These are phyloP conservation scores for Listronotus oregonensis DNA, from an alignment of 1,140 invertebrate species.

Conservation along the genomic window DNA sequence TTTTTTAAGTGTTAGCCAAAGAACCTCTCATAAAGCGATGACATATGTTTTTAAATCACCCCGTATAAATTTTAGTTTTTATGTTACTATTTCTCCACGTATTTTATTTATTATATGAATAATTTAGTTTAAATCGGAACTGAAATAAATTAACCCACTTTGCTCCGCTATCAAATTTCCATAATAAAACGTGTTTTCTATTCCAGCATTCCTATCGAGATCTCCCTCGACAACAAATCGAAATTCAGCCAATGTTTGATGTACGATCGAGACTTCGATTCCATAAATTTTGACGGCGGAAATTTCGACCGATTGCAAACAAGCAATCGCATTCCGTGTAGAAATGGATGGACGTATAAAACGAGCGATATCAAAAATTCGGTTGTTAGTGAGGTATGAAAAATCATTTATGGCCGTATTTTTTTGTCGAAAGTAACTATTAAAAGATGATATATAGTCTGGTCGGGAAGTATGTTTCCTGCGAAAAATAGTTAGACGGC, in stretches of 20 bases:
- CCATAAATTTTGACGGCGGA: conserved; percentile 10
- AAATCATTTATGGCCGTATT: background rate
- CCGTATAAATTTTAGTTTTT: too few relatives aligned
- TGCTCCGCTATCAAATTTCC: background rate
- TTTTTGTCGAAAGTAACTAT: background rate
- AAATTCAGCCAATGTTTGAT: conserved; percentile 66
- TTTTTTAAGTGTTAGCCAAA: too few relatives aligned
- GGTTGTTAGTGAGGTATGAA: background rate
- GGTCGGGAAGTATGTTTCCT: too few relatives aligned
- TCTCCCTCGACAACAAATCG: conserved; percentile 56
- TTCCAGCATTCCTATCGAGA: conserved; percentile 66
- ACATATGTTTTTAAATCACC: too few relatives aligned
- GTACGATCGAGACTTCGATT: conserved; percentile 67
- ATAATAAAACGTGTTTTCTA: background rate
- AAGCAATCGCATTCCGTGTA: conserved; percentile 58
- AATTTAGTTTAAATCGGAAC: background rate
- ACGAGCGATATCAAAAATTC: conserved; percentile 63
- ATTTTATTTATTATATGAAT: too few relatives aligned
- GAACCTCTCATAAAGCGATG: too few relatives aligned
- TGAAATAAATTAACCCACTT: background rate
- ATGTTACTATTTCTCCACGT: too few relatives aligned
- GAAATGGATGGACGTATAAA: conserved; percentile 71
- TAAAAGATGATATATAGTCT: too few relatives aligned
- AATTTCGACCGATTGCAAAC: conserved; percentile 4
- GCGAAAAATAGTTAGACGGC: too few relatives aligned